Evolutionary conservation across 2,888 invertebrate genomes (phyloP), one percentile per base, ranked within the genome.

Genomic region (Cerastoderma edule): DNA sequence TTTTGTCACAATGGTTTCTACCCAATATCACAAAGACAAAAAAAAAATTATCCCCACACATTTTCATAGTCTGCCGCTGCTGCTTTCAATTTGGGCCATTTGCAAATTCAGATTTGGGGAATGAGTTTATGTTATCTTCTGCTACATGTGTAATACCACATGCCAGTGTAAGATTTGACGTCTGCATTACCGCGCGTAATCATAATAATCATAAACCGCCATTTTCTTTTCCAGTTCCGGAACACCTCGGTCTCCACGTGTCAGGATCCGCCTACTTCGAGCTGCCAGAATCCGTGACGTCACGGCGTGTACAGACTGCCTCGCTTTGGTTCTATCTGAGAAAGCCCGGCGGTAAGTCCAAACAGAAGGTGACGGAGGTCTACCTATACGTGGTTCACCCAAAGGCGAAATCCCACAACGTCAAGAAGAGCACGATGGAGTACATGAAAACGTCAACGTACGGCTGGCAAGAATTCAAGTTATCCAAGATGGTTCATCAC

Each of bases 381-480:
- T 72, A 72, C 27, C 64, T 87, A 2, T 80, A 82, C 63, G 46
- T 85, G 19, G 78, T 85, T 6, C 83, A 83, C 6, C 68, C 75
- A 10, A 73, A 76, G 28, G 70, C 72, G 24, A 84, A 83, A 67
- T 64, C 33, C 56, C 68, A 54, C 50, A 74, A 72, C 66, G 70
- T 67, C 48, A 63, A 65, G 54, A 75, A 75, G 67, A 77, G 54
- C n/a, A 69, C 77, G 3, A 67, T 73, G 30, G 72, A 69, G 1
- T 73, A 76, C 28, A 80, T 86, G 72, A 80, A 87, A 80, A 74
- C 72, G 72, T 22, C 53, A 28, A 48, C 83, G 0, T 78, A 77
- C 22, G 87, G 87, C 1, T 90, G 90, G 90, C 82, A 87, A 28
- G 87, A 87, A 46, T 83, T 90, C 50, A 87, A 88, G 56, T 56